Percentiles rank a stretch among this genome's conserved stretches.
These are phyloP conservation scores for Morbakka virulenta DNA, from an alignment of 30 jellyfish, hydroid and myxozoan genomes.

Conservation along the genomic window DNA sequence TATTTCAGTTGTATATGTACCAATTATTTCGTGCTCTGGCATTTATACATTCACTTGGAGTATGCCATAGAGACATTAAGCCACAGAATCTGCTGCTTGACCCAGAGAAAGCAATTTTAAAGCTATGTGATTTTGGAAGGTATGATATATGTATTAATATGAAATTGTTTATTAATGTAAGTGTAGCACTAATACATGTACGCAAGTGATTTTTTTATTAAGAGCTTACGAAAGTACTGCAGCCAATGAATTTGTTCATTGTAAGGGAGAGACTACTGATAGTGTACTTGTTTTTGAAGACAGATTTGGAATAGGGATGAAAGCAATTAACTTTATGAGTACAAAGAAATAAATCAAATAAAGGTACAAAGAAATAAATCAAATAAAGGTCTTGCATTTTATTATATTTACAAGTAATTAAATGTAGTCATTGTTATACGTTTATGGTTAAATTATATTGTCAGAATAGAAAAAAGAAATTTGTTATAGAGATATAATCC, in stretches of 20 bases:
- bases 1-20: slow-evolving; percentile 90
- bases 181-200: no score
- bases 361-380: no score
- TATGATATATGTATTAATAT: slow-evolving; percentile 2
- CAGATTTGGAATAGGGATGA: neutral
- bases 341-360: no score
- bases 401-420: no score
- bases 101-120: slow-evolving; percentile 92
- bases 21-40: slow-evolving; percentile 96
- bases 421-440: no score
- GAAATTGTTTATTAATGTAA: neutral
- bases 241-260: neutral
- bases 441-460: no score
- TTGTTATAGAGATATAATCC: no score
- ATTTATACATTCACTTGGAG: slow-evolving; percentile 95
- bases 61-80: slow-evolving; percentile 95
- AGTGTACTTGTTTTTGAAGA: neutral
- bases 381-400: no score
- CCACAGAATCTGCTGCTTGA: slow-evolving; percentile 91
- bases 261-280: neutral
- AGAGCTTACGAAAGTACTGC: neutral
- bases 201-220: neutral
- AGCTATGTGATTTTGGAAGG: slow-evolving; percentile 98
- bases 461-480: no score
- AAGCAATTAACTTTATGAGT: no score